Evolutionary conservation across 2,113 vertebrate genomes (phyloP).

Genomic region (Nyctibius bracteatus): DNA sequence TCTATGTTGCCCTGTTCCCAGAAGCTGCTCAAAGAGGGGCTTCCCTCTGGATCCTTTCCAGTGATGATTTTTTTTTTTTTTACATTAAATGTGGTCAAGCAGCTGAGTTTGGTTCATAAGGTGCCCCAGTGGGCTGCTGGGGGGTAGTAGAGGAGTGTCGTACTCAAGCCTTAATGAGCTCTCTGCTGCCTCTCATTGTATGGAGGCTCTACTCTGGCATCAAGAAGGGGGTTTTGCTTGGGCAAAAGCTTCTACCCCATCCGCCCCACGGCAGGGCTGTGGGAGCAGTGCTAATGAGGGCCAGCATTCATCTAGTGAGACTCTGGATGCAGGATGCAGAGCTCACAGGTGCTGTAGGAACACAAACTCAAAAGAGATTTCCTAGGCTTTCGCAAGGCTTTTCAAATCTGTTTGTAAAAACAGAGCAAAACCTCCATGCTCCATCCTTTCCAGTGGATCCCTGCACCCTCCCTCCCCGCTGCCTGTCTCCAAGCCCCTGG

Average conservation of each 20-base stretch:
- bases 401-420: not conserved
- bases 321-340: not conserved
- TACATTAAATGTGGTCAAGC: rapidly evolving
- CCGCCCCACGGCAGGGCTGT: rapidly evolving
- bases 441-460: not conserved
- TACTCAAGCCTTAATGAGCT: not conserved
- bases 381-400: not conserved
- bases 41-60: not conserved
- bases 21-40: not conserved
- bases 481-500: not conserved
- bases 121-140: not conserved
- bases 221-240: not conserved
- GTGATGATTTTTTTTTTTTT: not conserved
- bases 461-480: not conserved
- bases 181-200: not conserved
- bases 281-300: not conserved
- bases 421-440: rapidly evolving
- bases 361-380: not conserved
- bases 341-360: not conserved
- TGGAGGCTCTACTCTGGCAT: not conserved
- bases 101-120: not conserved
- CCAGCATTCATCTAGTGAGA: too few relatives aligned
- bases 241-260: not conserved
- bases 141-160: rapidly evolving
- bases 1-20: not conserved